phyloP scores from a whole-genome alignment of 2,888 invertebrate genomes.

The Idaea dimidiata region DNA sequence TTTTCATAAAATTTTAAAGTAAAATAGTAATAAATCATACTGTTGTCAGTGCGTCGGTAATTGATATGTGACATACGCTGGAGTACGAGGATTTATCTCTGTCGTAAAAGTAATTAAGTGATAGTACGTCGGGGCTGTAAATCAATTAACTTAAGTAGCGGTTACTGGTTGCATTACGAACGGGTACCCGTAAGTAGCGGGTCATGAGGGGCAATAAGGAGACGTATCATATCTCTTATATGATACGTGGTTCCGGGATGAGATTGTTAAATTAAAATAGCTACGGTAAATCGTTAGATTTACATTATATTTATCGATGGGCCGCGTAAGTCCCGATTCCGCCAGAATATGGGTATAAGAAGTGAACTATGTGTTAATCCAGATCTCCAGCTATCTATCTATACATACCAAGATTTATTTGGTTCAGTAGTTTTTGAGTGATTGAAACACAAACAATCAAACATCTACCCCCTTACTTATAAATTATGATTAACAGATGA shows the following conservation, averaged over 20 bases:
- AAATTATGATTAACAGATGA: no score
- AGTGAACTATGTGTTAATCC: no score
- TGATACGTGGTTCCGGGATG: background rate
- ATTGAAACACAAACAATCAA: no score
- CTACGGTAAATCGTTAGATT: background rate
- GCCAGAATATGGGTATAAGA: no score
- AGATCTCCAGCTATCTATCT: no score
- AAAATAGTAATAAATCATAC: background rate
- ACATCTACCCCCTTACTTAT: no score
- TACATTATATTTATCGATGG: background rate
- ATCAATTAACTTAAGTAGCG: conserved; percentile 47
- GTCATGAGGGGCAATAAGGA: background rate
- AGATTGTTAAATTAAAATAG: background rate
- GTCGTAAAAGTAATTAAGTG: conserved; percentile 58
- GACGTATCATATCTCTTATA: background rate
- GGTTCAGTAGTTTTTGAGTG: no score
- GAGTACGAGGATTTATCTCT: conserved; percentile 5
- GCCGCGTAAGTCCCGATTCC: no score
- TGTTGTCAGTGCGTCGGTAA: background rate
- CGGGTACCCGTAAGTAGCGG: background rate
- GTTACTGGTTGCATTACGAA: conserved; percentile 25
- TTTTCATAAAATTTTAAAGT: background rate
- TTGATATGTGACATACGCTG: conserved; percentile 1
- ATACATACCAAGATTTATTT: no score
- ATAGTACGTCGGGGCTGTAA: conserved; percentile 45